Base-by-base conservation (phyloP, 2,113 vertebrate genomes). In the Cyprinodon tularosa region DNA sequence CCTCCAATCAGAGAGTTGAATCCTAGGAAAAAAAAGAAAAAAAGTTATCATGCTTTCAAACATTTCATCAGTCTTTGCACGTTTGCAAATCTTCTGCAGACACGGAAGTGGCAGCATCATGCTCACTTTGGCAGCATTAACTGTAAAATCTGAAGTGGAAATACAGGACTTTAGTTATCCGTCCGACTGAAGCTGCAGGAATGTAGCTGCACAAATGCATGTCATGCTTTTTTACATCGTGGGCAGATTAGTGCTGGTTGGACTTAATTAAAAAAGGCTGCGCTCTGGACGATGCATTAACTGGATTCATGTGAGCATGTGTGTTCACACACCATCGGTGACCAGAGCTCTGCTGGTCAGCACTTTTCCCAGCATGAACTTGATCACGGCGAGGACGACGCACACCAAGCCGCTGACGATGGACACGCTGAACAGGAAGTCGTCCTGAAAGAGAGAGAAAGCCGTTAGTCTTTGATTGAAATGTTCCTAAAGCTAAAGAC, bases 1-100 rank as follows among this genome's bases (percentile, higher is more conserved):
- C 96, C 97, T 0, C 98, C 98, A 13, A 99, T 96, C 59, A 99
- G 93, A 20, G 98, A 99, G 93, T 99, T 99, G 84, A 99, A 99
- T 40, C 96, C 98, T 99, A 89, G 11, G 13, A 0, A 37, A 29
- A 37, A 9, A 3, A 65, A 60, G 67, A 3, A 39, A 40, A 17
- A 50, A 17, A 70, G 68, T 6, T 40, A 37, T 36, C 8, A 7
- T 6, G 47, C 47, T 14, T 15, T 48, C 47, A 48, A 15, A 14
- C 47, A 42, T 42, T 42, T 4, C 42, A 42, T 9, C 42, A 42
- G 42, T 42, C 42, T 42, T 11, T 47, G 10, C 11, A 47, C 45
- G 9, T 47, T 12, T 47, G 8, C 11, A 53, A 5, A 4, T 20
- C 29, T 29, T 29, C 29, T 29, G 29, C 29, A 29, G 29, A 57